A percentile compares a stretch with the other conserved stretches of the same genome.
Evolutionary conservation across 92 coral and sea anemone species (phyloP).

Genomic region (Plumapathes pennacea): DNA sequence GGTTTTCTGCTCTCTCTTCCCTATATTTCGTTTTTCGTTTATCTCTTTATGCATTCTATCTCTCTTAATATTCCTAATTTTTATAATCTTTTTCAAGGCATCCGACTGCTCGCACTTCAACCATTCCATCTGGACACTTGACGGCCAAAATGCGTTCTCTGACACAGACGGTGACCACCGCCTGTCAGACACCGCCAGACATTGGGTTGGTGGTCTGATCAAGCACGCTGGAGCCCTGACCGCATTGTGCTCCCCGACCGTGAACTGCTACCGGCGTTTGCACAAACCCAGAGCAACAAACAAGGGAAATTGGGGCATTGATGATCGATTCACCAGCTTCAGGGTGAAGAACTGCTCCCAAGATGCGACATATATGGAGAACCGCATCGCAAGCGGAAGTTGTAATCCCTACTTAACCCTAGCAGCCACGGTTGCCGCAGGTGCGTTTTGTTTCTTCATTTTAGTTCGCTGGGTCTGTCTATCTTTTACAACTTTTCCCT

Average conservation of each 20-base stretch:
- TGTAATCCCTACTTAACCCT: too few relatives aligned
- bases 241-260: constrained; percentile 5
- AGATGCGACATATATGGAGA: too few relatives aligned
- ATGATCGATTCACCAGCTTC: constrained; percentile 2
- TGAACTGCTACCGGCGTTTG: constrained; percentile 10
- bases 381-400: too few relatives aligned
- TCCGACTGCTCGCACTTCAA: constrained; percentile 4
- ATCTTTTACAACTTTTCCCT: too few relatives aligned
- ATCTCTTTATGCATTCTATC: too few relatives aligned
- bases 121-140: constrained; percentile 5
- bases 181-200: not conserved
- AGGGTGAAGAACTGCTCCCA: constrained; percentile 18
- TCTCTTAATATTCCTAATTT: too few relatives aligned
- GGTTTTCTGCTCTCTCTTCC: too few relatives aligned
- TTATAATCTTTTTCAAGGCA: too few relatives aligned
- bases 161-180: not conserved
- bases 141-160: constrained; percentile 7
- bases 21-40: too few relatives aligned
- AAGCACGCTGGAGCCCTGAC: constrained; percentile 8
- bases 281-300: constrained; percentile 12
- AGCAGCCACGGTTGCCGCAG: too few relatives aligned
- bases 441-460: too few relatives aligned
- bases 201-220: constrained; percentile 13
- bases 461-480: too few relatives aligned
- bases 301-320: constrained; percentile 4